A percentile compares a stretch with the other conserved stretches of the same genome.
Evolutionary conservation across 2,797 vertebrate genomes (phyloP).

Genomic region (Gallirallus australis): DNA sequence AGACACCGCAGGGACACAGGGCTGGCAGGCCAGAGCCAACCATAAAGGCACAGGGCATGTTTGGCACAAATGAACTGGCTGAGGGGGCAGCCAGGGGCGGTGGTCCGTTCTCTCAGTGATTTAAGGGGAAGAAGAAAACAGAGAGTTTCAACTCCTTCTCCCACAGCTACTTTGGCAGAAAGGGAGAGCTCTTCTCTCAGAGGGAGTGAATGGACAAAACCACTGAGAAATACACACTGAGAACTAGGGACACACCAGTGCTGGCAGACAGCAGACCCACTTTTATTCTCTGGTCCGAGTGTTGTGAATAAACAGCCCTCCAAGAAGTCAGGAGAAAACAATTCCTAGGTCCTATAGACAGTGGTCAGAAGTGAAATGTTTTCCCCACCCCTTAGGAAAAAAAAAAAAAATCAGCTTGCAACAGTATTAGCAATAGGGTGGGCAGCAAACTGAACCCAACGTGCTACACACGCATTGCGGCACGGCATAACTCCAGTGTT

Average conservation of each 20-base stretch:
- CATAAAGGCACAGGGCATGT: neutral
- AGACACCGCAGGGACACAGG: neutral
- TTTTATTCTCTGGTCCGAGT: neutral
- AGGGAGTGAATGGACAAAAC: neutral
- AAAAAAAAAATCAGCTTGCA: neutral
- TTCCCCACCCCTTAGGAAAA: neutral
- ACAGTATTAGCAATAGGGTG: neutral
- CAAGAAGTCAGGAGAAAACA: neutral
- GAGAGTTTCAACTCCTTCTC: neutral
- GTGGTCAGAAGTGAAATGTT: neutral
- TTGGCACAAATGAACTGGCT: conserved; percentile 26
- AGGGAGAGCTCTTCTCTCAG: neutral
- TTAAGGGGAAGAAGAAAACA: neutral
- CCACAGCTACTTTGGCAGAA: accelerated
- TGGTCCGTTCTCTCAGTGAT: neutral
- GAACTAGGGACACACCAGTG: neutral
- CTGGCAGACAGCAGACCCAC: neutral
- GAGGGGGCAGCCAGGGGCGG: neutral
- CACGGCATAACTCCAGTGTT: neutral
- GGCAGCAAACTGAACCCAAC: conserved; percentile 22
- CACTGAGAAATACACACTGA: neutral
- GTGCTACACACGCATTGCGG: neutral
- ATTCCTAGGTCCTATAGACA: neutral
- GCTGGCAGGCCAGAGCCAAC: neutral
- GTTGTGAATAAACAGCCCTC: neutral